Percentiles rank a stretch among this genome's conserved stretches.
phyloP scores from a whole-genome alignment of 2,797 vertebrate genomes.

The Enteromius paludinosus region DNA sequence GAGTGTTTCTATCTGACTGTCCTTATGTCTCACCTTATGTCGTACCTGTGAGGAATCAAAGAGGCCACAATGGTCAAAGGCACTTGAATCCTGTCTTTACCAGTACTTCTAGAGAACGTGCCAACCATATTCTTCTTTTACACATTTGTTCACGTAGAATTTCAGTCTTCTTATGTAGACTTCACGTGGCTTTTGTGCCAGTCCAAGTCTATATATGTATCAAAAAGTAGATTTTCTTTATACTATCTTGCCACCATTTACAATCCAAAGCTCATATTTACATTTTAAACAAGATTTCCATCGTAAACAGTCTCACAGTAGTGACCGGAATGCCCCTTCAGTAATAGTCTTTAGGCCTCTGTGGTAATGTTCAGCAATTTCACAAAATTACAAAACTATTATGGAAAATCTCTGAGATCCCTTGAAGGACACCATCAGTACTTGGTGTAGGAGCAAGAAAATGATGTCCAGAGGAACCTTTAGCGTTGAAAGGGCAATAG shows the following conservation, averaged over 20 bases:
- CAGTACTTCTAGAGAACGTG: slow-evolving; percentile 24
- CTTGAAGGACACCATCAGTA: slow-evolving; percentile 8
- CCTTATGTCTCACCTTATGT: neutral
- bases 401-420: slow-evolving; percentile 32
- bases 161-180: slow-evolving; percentile 13
- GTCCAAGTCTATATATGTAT: slow-evolving; percentile 29
- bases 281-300: slow-evolving; percentile 72
- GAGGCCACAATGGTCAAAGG: slow-evolving; percentile 49
- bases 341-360: slow-evolving; percentile 57
- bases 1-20: neutral
- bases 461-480: slow-evolving; percentile 69
- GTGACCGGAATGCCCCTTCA: slow-evolving; percentile 71
- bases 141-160: slow-evolving; percentile 21
- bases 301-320: slow-evolving; percentile 64
- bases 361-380: slow-evolving; percentile 55
- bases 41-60: slow-evolving; percentile 41
- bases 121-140: slow-evolving; percentile 37
- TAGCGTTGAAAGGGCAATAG: slow-evolving; percentile 69
- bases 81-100: slow-evolving; percentile 47
- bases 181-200: slow-evolving; percentile 17
- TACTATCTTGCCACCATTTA: slow-evolving; percentile 49
- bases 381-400: slow-evolving; percentile 48
- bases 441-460: slow-evolving; percentile 53
- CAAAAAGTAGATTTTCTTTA: slow-evolving; percentile 41
- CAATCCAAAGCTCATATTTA: slow-evolving; percentile 77